phyloP scores from a whole-genome alignment of 1,140 invertebrate genomes.

The Brachionus calyciflorus region DNA sequence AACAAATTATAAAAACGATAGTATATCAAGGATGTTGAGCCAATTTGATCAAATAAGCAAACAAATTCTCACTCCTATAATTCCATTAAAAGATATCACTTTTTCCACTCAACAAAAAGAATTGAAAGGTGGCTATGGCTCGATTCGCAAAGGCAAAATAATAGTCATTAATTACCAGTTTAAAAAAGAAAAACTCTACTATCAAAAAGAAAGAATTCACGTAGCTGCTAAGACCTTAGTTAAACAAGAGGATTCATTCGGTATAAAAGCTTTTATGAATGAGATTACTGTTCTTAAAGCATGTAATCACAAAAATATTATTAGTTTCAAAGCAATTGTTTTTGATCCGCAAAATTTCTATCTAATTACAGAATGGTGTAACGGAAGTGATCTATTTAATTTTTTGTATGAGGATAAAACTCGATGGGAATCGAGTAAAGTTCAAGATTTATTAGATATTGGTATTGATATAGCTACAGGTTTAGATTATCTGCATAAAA shows the following conservation, averaged over 20 bases:
- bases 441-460: background rate
- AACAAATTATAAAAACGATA: too few relatives aligned
- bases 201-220: background rate
- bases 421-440: background rate
- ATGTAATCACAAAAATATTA: constrained; percentile 12
- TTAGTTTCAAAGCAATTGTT: background rate
- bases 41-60: background rate
- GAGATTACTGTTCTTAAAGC: background rate
- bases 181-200: background rate
- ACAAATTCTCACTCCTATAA: background rate
- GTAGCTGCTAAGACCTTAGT: background rate
- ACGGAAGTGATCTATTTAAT: background rate
- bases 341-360: background rate
- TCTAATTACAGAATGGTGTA: background rate
- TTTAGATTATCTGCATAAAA: background rate
- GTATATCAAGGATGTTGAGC: too few relatives aligned
- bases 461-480: background rate
- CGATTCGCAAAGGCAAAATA: background rate
- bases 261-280: background rate
- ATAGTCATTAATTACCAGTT: background rate
- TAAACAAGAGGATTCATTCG: background rate
- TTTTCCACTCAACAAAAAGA: background rate
- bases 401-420: background rate
- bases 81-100: background rate
- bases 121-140: background rate